Evolutionary conservation across 2,113 vertebrate species (phyloP).

Genomic region (Hippocampus mohnikei): DNA sequence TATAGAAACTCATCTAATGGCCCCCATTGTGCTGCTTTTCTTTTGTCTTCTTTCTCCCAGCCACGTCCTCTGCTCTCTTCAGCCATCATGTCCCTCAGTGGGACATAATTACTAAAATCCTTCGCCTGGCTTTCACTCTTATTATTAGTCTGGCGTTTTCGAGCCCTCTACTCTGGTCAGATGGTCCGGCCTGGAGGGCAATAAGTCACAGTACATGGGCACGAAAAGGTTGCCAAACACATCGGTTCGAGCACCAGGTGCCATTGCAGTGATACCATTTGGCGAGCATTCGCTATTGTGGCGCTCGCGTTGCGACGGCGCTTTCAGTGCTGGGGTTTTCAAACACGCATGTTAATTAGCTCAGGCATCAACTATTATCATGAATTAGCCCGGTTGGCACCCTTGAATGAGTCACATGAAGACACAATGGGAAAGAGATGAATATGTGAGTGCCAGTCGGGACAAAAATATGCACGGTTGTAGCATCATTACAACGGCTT

Average conservation of each 20-base stretch:
- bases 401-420: conserved; percentile 62
- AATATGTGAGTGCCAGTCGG: conserved; percentile 27
- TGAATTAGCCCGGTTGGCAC: conserved; percentile 44
- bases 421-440: conserved; percentile 35
- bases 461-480: conserved; percentile 42
- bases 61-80: conserved; percentile 45
- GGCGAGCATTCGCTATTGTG: conserved; percentile 66
- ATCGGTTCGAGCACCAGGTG: conserved; percentile 76
- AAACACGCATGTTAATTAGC: conserved; percentile 56
- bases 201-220: conserved; percentile 76
- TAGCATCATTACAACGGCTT: conserved; percentile 56
- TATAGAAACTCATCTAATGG: conserved; percentile 12
- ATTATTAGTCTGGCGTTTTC: conserved; percentile 70
- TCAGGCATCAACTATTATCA: conserved; percentile 48
- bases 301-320: conserved; percentile 39
- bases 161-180: conserved; percentile 72
- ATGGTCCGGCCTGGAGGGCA: conserved; percentile 78
- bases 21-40: conserved; percentile 6
- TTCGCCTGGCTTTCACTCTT: conserved; percentile 62
- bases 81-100: conserved; percentile 70
- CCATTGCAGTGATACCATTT: conserved; percentile 62
- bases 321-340: conserved; percentile 55
- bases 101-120: conserved; percentile 68
- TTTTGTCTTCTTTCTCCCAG: conserved; percentile 24
- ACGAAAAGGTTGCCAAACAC: conserved; percentile 74